Base-by-base conservation (phyloP, 2,113 vertebrate genomes). In the Antidorcas marsupialis region DNA sequence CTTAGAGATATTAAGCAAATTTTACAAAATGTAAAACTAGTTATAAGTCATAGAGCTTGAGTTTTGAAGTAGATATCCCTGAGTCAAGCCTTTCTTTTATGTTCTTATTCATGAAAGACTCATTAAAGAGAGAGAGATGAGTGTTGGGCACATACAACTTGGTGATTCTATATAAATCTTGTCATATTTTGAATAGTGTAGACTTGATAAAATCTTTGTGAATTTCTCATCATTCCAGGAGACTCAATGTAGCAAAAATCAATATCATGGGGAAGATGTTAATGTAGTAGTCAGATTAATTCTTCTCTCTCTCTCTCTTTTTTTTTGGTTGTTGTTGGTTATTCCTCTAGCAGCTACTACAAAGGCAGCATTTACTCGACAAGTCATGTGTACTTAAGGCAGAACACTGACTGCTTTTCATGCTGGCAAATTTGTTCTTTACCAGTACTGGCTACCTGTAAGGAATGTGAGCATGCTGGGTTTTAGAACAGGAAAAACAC, bases 321-420 rank as follows among this genome's bases (percentile, higher is more conserved):
- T 4, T 79, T 57, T 83, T 87, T 27, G 21, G 21, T 47, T 6
- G 59, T 12, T 39, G 45, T 64, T 97, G 83, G 89, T 82, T 43
- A 55, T 89, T 97, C 43, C 64, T 76, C 14, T 87, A 19, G 89
- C 53, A 92, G 16, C 45, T 50, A 86, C 79, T 57, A 96, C 95
- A 96, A 76, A 96, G 94, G 90, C 59, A 50, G 94, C 92, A 82
- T 97, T 96, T 93, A 86, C 57, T 89, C 28, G 84, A 52, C 96
- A 59, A 39, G 55, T 39, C 17, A 1, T 57, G 85, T 87, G 5
- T 90, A 79, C 28, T 90, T 43, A 55, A 47, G 81, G 88, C 45
- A 57, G 95, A 94, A 97, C 96, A 94, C 94, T 85, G 97, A 21
- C 86, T 87, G 94, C 94, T 93, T 87, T 96, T 97, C 78, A 88